These are phyloP conservation scores for Fregata magnificens DNA, from an alignment of 2,113 vertebrate species.

Conservation along the genomic window DNA sequence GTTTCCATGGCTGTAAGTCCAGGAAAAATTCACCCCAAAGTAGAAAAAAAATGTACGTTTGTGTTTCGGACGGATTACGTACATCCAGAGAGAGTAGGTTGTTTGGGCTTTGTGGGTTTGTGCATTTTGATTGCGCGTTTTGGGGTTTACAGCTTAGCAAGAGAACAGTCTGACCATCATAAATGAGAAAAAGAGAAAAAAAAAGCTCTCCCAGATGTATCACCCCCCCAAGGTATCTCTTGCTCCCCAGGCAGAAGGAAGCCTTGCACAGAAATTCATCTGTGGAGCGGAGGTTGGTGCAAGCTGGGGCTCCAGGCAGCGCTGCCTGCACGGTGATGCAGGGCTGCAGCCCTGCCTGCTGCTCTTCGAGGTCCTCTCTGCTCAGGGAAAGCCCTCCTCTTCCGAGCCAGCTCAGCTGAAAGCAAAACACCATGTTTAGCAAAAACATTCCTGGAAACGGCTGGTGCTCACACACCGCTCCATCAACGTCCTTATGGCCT, in stretches of 20 bases:
- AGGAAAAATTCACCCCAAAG: neutral
- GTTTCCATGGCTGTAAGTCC: neutral
- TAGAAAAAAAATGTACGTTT: neutral
- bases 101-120: neutral
- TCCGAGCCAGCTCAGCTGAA: neutral
- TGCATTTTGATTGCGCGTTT: neutral
- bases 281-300: too few relatives aligned
- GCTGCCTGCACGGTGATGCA: too few relatives aligned
- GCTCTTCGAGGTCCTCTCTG: neutral
- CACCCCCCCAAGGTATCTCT: too few relatives aligned
- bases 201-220: neutral
- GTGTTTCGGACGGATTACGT: rapidly evolving
- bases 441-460: neutral
- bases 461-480: neutral
- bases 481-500: neutral
- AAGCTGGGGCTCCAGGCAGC: neutral
- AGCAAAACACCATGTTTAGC: neutral
- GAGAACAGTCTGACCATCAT: neutral
- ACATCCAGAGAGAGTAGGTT: neutral
- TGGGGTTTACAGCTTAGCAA: neutral
- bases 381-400: neutral
- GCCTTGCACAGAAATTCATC: neutral
- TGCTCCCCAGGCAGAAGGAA: neutral
- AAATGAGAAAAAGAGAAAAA: neutral
- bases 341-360: neutral